phyloP scores from a whole-genome alignment of 1,140 invertebrate genomes.

The Paraescarpia echinospica region DNA sequence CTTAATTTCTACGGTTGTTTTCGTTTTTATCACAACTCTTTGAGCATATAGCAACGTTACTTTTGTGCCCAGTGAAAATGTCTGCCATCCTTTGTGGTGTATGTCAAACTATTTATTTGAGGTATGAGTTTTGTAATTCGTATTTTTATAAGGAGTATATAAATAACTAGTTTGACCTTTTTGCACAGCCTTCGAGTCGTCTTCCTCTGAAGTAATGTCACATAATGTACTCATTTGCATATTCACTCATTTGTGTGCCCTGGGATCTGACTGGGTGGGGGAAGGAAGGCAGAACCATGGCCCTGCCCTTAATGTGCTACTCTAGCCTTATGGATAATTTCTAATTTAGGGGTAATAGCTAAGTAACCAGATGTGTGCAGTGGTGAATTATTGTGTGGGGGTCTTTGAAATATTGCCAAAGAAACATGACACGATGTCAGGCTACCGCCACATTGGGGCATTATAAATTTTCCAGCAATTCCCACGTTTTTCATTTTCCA shows the following conservation, averaged over 20 bases:
- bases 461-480: neutral
- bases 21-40: neutral
- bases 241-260: neutral
- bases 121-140: neutral
- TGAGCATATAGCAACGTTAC: neutral
- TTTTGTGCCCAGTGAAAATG: neutral
- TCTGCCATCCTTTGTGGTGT: neutral
- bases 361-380: neutral
- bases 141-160: neutral
- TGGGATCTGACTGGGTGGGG: neutral
- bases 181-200: neutral
- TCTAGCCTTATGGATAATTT: neutral
- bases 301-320: neutral
- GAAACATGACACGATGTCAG: neutral
- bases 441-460: neutral
- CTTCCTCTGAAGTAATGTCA: neutral
- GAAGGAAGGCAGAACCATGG: neutral
- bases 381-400: neutral
- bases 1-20: neutral
- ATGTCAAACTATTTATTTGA: too few relatives aligned
- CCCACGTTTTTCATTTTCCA: neutral
- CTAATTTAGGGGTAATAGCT: neutral
- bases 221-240: neutral
- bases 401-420: neutral
- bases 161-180: neutral